These are phyloP conservation scores for Lampris incognitus DNA, from an alignment of 2,113 vertebrate genomes.

Conservation along the genomic window DNA sequence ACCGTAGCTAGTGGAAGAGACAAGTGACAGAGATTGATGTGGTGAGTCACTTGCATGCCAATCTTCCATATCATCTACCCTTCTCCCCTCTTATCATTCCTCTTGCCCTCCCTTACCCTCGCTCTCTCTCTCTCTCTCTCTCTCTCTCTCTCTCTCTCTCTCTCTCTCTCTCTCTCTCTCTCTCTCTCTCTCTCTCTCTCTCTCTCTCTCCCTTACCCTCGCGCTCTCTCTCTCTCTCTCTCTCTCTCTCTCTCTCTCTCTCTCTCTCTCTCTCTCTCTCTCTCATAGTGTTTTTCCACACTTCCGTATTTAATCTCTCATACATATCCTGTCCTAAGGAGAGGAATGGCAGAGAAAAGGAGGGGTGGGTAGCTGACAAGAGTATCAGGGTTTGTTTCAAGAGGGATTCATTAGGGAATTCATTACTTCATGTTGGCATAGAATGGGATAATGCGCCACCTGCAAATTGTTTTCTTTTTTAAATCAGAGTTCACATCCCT, in stretches of 20 bases:
- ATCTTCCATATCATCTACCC: not conserved
- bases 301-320: not conserved
- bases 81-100: not conserved
- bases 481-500: not conserved
- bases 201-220: not conserved
- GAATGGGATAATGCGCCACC: not conserved
- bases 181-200: conserved; percentile 14
- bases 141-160: no score
- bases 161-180: not conserved
- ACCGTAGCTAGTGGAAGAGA: not conserved
- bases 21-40: not conserved
- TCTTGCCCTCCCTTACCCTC: not conserved
- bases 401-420: not conserved
- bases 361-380: no score
- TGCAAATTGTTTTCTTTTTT: not conserved
- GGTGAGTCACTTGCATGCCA: not conserved
- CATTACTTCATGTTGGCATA: not conserved
- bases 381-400: no score
- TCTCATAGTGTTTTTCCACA: not conserved
- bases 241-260: not conserved
- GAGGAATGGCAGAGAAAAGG: no score
- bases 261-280: conserved; percentile 4
- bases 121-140: conserved; percentile 3
- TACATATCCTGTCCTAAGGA: not conserved
- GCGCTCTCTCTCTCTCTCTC: no score